phyloP scores from a whole-genome alignment of 1,140 invertebrate genomes.

The Dryas iulia region DNA sequence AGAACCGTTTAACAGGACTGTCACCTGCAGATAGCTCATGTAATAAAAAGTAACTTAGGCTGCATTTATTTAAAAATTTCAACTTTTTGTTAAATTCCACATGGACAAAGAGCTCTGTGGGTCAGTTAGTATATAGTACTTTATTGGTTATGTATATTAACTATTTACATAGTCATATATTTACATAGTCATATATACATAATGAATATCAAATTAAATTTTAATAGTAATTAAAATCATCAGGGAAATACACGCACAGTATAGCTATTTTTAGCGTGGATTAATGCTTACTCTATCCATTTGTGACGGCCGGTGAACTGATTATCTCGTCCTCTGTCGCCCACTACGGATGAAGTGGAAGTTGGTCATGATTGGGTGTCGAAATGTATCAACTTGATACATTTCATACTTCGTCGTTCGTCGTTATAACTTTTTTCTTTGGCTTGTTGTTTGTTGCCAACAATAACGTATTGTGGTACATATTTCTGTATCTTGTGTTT shows the following conservation, averaged over 20 bases:
- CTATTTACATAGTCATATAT: not conserved
- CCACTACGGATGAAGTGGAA: conserved; percentile 2
- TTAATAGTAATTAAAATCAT: not conserved
- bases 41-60: no score
- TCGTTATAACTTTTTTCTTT: not conserved
- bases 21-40: no score
- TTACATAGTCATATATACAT: no score
- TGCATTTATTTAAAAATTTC: no score
- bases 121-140: no score
- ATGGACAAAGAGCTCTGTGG: no score
- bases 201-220: no score
- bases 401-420: not conserved
- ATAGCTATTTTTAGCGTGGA: not conserved
- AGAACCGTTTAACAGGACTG: no score
- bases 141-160: no score
- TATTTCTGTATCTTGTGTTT: not conserved
- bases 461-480: not conserved
- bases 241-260: not conserved
- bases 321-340: conserved; percentile 28
- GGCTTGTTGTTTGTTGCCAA: not conserved
- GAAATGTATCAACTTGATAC: conserved; percentile 16
- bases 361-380: conserved; percentile 13
- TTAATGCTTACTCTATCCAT: conserved; percentile 8
- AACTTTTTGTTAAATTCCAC: no score
- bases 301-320: conserved; percentile 19